Evolutionary conservation across 2,797 vertebrate genomes (phyloP).

Genomic region (Chaetophractus vellerosus): DNA sequence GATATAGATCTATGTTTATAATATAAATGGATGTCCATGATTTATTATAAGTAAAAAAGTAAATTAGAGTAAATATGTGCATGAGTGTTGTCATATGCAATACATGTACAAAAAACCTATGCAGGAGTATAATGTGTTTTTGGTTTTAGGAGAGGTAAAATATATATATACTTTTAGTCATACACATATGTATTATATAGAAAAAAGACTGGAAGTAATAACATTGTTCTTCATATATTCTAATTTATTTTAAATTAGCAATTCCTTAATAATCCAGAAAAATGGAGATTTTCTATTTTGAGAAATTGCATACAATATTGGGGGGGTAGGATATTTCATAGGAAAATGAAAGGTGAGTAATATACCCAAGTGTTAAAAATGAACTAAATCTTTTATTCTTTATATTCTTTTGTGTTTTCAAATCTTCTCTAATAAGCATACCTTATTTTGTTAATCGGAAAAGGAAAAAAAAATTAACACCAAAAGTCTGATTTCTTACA

Average conservation of each 20-base stretch:
- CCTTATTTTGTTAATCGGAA: constrained; percentile 56
- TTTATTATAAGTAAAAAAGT: constrained; percentile 25
- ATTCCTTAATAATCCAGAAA: constrained; percentile 58
- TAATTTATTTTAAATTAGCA: constrained; percentile 51
- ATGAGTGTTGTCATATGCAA: constrained; percentile 48
- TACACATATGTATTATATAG: background rate
- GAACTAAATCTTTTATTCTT: constrained; percentile 31
- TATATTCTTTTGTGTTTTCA: constrained; percentile 52
- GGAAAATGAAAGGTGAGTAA: constrained; percentile 53
- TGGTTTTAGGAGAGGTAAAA: constrained; percentile 48
- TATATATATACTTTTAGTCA: background rate
- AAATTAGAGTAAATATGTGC: background rate
- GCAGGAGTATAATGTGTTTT: constrained; percentile 16
- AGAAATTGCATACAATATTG: constrained; percentile 41
- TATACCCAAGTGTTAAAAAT: constrained; percentile 61
- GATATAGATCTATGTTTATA: constrained; percentile 49
- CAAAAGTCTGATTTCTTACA: constrained; percentile 16
- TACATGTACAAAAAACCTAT: constrained; percentile 34
- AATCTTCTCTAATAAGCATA: constrained; percentile 55
- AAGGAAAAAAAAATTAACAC: background rate
- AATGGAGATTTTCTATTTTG: constrained; percentile 56
- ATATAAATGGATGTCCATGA: constrained; percentile 3
- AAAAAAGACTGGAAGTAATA: constrained; percentile 6
- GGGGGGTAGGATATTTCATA: background rate
- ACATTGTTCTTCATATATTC: constrained; percentile 43